phyloP scores from a whole-genome alignment of 2,113 vertebrate species.

The Thalassoma bifasciatum region DNA sequence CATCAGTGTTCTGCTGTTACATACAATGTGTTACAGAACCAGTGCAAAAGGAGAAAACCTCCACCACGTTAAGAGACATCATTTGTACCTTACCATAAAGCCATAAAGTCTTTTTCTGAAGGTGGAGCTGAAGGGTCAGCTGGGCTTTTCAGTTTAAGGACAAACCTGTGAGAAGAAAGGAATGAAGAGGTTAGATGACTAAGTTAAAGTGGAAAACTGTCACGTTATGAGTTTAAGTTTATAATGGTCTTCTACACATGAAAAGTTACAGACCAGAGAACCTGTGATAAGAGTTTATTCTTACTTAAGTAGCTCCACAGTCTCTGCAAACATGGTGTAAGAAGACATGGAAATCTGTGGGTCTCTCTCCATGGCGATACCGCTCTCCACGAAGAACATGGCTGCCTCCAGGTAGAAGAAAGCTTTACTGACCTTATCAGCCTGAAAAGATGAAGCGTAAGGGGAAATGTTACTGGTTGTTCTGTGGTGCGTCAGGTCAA shows the following conservation, averaged over 20 bases:
- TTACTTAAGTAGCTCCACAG: slow-evolving; percentile 92
- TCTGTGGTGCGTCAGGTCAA: background rate
- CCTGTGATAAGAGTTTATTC: slow-evolving; percentile 19
- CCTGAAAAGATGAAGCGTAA: slow-evolving; percentile 69
- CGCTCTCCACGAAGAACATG: slow-evolving; percentile 91
- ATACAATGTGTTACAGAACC: too few relatives aligned
- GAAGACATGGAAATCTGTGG: slow-evolving; percentile 85
- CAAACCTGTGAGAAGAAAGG: slow-evolving; percentile 79
- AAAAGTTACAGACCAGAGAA: background rate
- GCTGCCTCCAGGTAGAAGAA: slow-evolving; percentile 92
- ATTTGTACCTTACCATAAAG: slow-evolving; percentile 85
- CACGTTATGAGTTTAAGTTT: too few relatives aligned
- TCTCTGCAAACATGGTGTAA: slow-evolving; percentile 90
- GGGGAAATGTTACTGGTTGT: background rate
- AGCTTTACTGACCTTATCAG: slow-evolving; percentile 88
- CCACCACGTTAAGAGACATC: too few relatives aligned
- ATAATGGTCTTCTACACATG: background rate
- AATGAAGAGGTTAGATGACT: background rate
- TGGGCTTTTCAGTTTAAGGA: slow-evolving; percentile 88
- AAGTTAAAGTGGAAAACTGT: background rate
- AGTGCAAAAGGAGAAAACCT: too few relatives aligned
- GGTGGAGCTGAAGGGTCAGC: slow-evolving; percentile 79
- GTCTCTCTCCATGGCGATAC: slow-evolving; percentile 89
- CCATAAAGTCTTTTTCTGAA: slow-evolving; percentile 88
- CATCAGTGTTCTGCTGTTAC: too few relatives aligned